Percentiles rank a stretch among this genome's conserved stretches.
These are phyloP conservation scores for Campoplex nolae DNA, from an alignment of 2,888 invertebrate genomes.

Conservation along the genomic window DNA sequence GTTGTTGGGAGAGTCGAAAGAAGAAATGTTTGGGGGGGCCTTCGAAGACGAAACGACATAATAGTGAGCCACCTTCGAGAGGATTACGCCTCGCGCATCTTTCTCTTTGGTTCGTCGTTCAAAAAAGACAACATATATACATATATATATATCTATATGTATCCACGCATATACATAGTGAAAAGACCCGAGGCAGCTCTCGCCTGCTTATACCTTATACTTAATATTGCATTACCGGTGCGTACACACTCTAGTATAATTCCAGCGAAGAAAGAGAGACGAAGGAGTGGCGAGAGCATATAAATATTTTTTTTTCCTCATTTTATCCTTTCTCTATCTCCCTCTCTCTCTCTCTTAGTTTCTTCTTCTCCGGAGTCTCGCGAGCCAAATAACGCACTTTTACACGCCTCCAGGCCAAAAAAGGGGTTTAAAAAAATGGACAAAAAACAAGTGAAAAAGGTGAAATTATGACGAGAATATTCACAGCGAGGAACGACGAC, in stretches of 20 bases:
- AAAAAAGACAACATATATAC: neutral
- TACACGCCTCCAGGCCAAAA: conserved; percentile 46
- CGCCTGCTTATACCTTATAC: conserved; percentile 78
- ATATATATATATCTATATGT: neutral
- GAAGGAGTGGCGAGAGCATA: conserved; percentile 58
- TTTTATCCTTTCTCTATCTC: neutral
- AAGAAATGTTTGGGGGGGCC: conserved; percentile 57
- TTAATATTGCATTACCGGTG: conserved; percentile 81
- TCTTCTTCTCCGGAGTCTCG: conserved; percentile 36
- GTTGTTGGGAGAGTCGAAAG: conserved; percentile 25
- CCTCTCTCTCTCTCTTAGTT: neutral
- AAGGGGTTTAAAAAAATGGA: neutral
- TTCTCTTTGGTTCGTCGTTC: conserved; percentile 46
- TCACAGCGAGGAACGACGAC: conserved; percentile 9
- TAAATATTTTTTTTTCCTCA: conserved; percentile 43
- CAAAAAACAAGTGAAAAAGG: neutral
- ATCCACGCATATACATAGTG: neutral
- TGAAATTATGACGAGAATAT: conserved; percentile 44
- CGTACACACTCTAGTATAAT: conserved; percentile 73
- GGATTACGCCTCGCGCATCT: conserved; percentile 60
- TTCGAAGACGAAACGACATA: conserved; percentile 74
- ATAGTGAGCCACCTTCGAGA: conserved; percentile 74
- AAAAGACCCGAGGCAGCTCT: conserved; percentile 50
- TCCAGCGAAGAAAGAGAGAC: conserved; percentile 57
- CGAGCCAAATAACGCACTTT: conserved; percentile 58